These are phyloP conservation scores for Oryzias melastigma DNA, from an alignment of 2,113 vertebrate species.

Conservation along the genomic window DNA sequence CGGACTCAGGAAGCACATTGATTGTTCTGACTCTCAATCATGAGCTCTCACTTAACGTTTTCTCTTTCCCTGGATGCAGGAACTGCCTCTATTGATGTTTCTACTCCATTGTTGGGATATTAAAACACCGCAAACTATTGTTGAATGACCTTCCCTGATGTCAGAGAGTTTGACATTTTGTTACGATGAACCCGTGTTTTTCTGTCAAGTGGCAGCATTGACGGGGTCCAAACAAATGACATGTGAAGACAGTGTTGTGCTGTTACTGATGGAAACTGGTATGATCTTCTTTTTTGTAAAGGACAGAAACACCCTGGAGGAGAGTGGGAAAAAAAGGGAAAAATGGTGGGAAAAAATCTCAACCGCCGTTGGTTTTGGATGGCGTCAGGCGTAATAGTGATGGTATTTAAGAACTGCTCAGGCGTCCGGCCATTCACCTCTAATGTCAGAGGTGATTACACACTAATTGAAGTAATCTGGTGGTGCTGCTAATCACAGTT, in stretches of 20 bases:
- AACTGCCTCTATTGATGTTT: constrained; percentile 24
- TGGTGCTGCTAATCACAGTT: constrained; percentile 58
- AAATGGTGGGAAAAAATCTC: constrained; percentile 1
- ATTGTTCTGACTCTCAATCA: constrained; percentile 39
- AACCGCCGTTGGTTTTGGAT: constrained; percentile 45
- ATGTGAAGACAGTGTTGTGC: constrained; percentile 56
- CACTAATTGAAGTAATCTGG: constrained; percentile 67
- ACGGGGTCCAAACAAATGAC: constrained; percentile 58
- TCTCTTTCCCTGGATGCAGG: constrained; percentile 4
- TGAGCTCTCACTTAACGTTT: constrained; percentile 33
- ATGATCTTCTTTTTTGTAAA: constrained; percentile 49
- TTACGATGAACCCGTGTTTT: constrained; percentile 61
- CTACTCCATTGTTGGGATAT: constrained; percentile 30
- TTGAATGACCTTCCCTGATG: constrained; percentile 69
- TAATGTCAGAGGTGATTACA: constrained; percentile 69
- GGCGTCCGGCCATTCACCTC: constrained; percentile 65
- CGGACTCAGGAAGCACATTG: constrained; percentile 36
- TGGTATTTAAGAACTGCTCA: constrained; percentile 68
- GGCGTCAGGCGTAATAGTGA: constrained; percentile 32
- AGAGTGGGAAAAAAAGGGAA: constrained; percentile 13
- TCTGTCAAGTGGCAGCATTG: constrained; percentile 53
- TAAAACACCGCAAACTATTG: constrained; percentile 48
- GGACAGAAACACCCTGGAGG: constrained; percentile 63
- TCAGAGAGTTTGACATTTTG: constrained; percentile 67
- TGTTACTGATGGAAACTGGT: constrained; percentile 56